Percentiles rank a stretch among this genome's conserved stretches.
Evolutionary conservation across 2,113 vertebrate genomes (phyloP).

Genomic region (Takifugu flavidus): DNA sequence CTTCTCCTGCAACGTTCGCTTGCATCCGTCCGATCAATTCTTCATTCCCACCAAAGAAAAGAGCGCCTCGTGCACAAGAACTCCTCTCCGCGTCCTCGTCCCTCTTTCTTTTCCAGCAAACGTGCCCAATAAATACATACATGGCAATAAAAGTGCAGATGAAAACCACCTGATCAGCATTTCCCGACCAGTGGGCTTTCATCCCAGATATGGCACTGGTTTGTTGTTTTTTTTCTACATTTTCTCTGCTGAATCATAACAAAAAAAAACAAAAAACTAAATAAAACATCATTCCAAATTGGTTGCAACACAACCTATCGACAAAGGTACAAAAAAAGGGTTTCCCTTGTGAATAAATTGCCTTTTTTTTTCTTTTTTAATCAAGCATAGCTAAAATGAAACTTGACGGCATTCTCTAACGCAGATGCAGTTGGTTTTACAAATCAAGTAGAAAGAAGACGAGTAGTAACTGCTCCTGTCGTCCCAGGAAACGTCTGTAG

Average conservation of each 20-base stretch:
- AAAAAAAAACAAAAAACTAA: constrained; percentile 29
- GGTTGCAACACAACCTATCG: constrained; percentile 58
- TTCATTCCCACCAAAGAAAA: constrained; percentile 76
- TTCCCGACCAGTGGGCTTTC: constrained; percentile 58
- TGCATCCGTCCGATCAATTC: constrained; percentile 68
- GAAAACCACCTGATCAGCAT: constrained; percentile 48
- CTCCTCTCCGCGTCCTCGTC: constrained; percentile 16
- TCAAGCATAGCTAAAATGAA: constrained; percentile 78
- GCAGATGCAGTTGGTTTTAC: constrained; percentile 66
- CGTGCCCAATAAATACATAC: constrained; percentile 66
- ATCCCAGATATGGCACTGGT: constrained; percentile 73
- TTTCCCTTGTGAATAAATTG: constrained; percentile 69
- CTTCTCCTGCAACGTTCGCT: constrained; percentile 45
- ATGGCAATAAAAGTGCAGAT: constrained; percentile 67
- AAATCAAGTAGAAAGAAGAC: constrained; percentile 65
- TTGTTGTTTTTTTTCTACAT: constrained; percentile 43
- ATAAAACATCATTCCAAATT: constrained; percentile 60
- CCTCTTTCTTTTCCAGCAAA: constrained; percentile 38
- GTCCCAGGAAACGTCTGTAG: constrained; percentile 48
- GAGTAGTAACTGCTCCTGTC: constrained; percentile 37
- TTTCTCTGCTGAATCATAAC: constrained; percentile 63
- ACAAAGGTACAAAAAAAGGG: constrained; percentile 64
- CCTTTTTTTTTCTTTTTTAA: constrained; percentile 55
- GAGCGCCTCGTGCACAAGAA: constrained; percentile 17
- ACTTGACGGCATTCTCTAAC: constrained; percentile 75